Evolutionary conservation across 2,888 invertebrate genomes (phyloP).

Genomic region (Aspidapion aeneum): DNA sequence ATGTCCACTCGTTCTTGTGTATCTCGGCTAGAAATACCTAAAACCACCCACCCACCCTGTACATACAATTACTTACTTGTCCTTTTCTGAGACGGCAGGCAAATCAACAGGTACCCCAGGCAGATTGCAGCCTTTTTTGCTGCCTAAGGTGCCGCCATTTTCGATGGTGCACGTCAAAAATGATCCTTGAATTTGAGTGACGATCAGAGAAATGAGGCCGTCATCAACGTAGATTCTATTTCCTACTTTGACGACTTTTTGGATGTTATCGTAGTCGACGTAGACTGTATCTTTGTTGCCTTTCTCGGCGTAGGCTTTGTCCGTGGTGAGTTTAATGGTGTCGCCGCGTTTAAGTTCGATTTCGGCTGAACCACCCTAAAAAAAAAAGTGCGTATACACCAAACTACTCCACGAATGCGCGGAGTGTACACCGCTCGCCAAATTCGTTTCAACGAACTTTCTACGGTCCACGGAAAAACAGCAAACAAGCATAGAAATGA

Average conservation of each 20-base stretch:
- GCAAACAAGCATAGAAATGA: too few relatives aligned
- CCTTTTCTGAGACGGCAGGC: slow-evolving; percentile 97
- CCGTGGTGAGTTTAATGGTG: slow-evolving; percentile 80
- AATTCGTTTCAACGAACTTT: too few relatives aligned
- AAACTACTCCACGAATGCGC: too few relatives aligned
- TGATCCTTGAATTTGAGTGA: slow-evolving; percentile 62
- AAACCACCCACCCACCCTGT: too few relatives aligned
- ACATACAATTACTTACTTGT: too few relatives aligned
- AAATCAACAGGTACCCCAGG: slow-evolving; percentile 95
- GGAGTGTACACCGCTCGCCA: too few relatives aligned
- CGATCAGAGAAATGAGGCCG: slow-evolving; percentile 87
- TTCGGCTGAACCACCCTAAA: slow-evolving; percentile 83
- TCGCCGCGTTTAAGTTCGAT: slow-evolving; percentile 84
- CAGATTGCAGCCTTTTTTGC: slow-evolving; percentile 83
- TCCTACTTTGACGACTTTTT: slow-evolving; percentile 83
- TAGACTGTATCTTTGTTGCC: slow-evolving; percentile 72
- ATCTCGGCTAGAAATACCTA: too few relatives aligned
- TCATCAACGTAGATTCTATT: slow-evolving; percentile 93
- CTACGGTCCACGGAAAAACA: too few relatives aligned
- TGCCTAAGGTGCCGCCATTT: slow-evolving; percentile 92
- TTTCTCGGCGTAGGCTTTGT: slow-evolving; percentile 73
- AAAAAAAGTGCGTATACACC: too few relatives aligned
- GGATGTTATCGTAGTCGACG: slow-evolving; percentile 95
- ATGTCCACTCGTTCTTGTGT: too few relatives aligned
- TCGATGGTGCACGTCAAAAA: slow-evolving; percentile 80